Conservation (phyloP, 1,140 invertebrate genomes). For the Protaetia brevitarsis region DNA sequence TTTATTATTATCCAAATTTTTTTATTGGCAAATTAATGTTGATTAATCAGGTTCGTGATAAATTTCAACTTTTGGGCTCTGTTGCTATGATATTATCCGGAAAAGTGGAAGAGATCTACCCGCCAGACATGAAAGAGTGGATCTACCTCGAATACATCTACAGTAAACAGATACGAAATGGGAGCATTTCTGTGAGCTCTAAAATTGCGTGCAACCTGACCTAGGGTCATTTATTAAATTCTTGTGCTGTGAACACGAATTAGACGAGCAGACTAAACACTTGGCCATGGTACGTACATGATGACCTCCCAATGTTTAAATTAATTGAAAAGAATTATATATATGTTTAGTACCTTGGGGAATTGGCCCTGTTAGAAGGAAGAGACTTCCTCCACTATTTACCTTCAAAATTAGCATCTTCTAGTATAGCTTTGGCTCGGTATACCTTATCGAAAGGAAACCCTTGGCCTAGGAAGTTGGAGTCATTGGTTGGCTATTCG, state of each 20-base stretch:
- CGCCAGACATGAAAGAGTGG: slow-evolving; percentile 63
- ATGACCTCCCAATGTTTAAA: neutral
- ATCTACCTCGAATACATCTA: slow-evolving; percentile 67
- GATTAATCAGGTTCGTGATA: slow-evolving; percentile 50
- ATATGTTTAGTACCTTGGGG: slow-evolving; percentile 55
- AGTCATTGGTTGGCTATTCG: slow-evolving; percentile 49
- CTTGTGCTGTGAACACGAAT: slow-evolving; percentile 34
- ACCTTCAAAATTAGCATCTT: slow-evolving; percentile 59
- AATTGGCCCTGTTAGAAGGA: slow-evolving; percentile 59
- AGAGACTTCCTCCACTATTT: slow-evolving; percentile 57
- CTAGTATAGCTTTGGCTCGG: slow-evolving; percentile 54
- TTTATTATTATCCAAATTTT: too few relatives aligned
- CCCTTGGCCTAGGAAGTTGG: slow-evolving; percentile 50
- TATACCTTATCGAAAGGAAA: slow-evolving; percentile 46
- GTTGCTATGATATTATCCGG: slow-evolving; percentile 65
- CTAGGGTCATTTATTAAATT: slow-evolving; percentile 53
- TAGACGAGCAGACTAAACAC: slow-evolving; percentile 48
- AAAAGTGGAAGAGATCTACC: slow-evolving; percentile 68
- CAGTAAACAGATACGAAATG: slow-evolving; percentile 59
- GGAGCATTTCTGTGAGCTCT: slow-evolving; percentile 63
- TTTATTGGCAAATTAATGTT: too few relatives aligned
- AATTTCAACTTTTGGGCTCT: slow-evolving; percentile 68
- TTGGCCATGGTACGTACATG: slow-evolving; percentile 41
- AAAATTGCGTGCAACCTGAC: slow-evolving; percentile 58
- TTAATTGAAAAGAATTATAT: neutral